A percentile compares a stretch with the other conserved stretches of the same genome.
phyloP scores from a whole-genome alignment of 2,888 invertebrate species.

The Dermolepida albohirtum region DNA sequence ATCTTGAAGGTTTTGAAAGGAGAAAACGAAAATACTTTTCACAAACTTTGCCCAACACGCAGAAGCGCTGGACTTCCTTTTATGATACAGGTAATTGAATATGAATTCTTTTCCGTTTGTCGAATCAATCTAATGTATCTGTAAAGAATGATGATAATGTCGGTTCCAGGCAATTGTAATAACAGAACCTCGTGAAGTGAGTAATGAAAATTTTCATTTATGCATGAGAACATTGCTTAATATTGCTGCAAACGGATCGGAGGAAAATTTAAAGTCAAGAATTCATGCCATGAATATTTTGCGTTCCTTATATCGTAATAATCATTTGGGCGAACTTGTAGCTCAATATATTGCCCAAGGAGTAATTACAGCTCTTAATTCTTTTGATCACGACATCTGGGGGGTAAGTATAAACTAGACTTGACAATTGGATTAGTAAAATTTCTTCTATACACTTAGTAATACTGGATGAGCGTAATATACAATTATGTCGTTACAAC shows the following conservation, averaged over 20 bases:
- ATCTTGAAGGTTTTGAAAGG: constrained; percentile 70
- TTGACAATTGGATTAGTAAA: no score
- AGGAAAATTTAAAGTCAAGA: constrained; percentile 66
- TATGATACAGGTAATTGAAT: constrained; percentile 78
- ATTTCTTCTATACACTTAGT: no score
- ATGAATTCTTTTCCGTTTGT: neutral
- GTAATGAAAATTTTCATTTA: constrained; percentile 69
- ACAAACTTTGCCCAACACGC: constrained; percentile 82
- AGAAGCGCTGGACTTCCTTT: constrained; percentile 96
- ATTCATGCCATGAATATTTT: constrained; percentile 90
- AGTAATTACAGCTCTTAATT: constrained; percentile 77
- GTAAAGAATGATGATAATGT: neutral
- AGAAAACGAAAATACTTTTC: constrained; percentile 62
- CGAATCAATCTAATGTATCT: neutral
- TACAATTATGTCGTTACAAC: no score
- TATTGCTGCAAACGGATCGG: constrained; percentile 60
- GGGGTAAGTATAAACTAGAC: constrained; percentile 68
- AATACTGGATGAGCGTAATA: no score
- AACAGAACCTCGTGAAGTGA: constrained; percentile 75
- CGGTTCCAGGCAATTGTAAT: constrained; percentile 77
- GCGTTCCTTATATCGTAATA: constrained; percentile 82
- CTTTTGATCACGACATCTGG: constrained; percentile 83
- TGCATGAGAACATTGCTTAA: constrained; percentile 70
- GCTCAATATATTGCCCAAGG: constrained; percentile 77
- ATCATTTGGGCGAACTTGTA: constrained; percentile 79